Evolutionary conservation across 1,140 invertebrate species (phyloP), one percentile per base, ranked within the genome.

Genomic region (Aphaenogaster rudis): DNA sequence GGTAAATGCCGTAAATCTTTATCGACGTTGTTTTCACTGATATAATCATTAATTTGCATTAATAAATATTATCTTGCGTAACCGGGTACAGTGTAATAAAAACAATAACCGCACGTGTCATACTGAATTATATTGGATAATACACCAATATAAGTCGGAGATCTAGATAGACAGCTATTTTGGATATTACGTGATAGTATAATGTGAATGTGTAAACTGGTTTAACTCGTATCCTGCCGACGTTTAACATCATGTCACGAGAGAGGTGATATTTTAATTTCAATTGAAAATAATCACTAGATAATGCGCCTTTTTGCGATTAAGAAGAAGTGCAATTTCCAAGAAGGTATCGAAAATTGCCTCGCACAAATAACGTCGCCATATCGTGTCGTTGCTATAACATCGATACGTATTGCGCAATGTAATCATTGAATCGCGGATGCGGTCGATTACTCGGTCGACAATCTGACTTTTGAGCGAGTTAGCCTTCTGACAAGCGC

Each of bases 391-490:
- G 59, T 15, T 36, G 8, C 17, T 36, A 8, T 66, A 66, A 61
- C 69, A 57, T 74, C 42, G 33, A 74, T 82, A 59, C 17, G 6
- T 59, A 28, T 84, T 76, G 28, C 52, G 36, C 39, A 82, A 82
- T 48, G 13, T 15, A 28, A 48, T 74, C 17, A 28, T 42, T 74
- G 42, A 76, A 33, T 84, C 33, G 33, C 80, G 54, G 57, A 84
- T 84, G 45, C 80, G 45, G 39, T 84, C 80, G 45, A 84, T 76
- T 74, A 76, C 54, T 36, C 69, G 69, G 13, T 48, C 17, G 67
- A 74, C 54, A 74, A 57, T 61, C 67, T 59, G 42, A 59, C 48
- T 84, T 84, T 84, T 84, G 15, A 74, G 42, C 45, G 54, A 71
- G 54, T 84, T 63, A 84, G 69, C 39, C 39, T 71, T 57, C 39